These are phyloP conservation scores for Tachycineta bicolor DNA, from an alignment of 2,113 vertebrate genomes.

Conservation along the genomic window DNA sequence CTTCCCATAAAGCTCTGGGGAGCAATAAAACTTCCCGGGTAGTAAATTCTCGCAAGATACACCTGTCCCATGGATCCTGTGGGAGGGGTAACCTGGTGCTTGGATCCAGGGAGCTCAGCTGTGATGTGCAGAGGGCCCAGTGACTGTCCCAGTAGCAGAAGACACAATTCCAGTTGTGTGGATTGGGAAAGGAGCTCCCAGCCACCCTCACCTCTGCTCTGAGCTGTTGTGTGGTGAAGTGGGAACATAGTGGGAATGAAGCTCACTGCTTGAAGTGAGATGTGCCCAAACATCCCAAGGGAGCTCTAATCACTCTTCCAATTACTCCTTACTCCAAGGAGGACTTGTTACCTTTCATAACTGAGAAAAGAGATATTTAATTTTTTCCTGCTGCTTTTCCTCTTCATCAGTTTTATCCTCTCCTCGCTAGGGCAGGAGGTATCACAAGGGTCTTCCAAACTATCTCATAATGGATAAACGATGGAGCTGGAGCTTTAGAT, in stretches of 20 bases:
- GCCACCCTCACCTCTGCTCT: background rate
- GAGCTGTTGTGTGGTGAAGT: accelerated
- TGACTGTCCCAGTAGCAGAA: accelerated
- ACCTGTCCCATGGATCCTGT: background rate
- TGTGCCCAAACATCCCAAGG: background rate
- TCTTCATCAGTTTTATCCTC: background rate
- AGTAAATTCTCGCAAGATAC: background rate
- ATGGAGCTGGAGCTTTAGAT: background rate
- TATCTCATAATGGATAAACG: accelerated
- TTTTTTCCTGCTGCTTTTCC: background rate
- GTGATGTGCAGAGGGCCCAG: accelerated
- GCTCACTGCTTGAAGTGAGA: background rate
- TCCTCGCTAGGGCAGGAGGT: background rate
- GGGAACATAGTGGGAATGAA: accelerated
- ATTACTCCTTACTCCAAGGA: background rate
- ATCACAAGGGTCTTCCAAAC: background rate
- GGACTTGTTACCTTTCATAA: background rate
- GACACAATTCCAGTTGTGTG: accelerated
- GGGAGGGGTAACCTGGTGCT: background rate
- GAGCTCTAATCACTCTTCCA: background rate
- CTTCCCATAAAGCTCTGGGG: background rate
- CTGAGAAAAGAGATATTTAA: background rate
- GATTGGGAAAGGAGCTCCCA: background rate
- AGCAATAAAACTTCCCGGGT: background rate
- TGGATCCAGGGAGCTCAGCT: accelerated